Evolutionary conservation across 2,113 vertebrate species (phyloP), one percentile per base, ranked within the genome.

Genomic region (Paralichthys olivaceus): DNA sequence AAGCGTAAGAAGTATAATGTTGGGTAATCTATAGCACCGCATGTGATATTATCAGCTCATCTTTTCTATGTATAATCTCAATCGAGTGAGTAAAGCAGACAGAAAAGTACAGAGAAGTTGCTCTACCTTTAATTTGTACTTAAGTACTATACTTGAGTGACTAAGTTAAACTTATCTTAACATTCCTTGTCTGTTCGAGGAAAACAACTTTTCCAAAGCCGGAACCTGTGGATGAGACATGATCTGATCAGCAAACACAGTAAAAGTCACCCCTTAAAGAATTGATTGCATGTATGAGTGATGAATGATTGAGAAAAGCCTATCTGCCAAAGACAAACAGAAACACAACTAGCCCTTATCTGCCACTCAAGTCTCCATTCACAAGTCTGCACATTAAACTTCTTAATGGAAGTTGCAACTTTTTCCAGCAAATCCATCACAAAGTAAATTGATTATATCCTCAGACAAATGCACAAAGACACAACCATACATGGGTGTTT

Each of bases 251-350:
- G 34, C 17, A 51, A 4, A 51, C n/a, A 47, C 15, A 4, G 43
- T 47, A 11, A 43, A 43, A 9, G 3, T 11, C 14, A 9, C 14
- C 9, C 7, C 13, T 7, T 19, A 20, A 20, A 15, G 17, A 49
- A 49, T 6, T 19, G 57, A 56, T 29, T 51, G 34, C 45, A 17
- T 63, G 23, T 15, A n/a, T 80, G 71, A 80, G 51, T 85, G 55
- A 72, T 75, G 32, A 34, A 34, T 2, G 1, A 32, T 32, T 32
- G 7, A 32, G 7, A 32, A 32, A 32, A 67, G 14, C 0, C 25
- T 14, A 5, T 43, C 45, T 9, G 13, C 55, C 65, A 17, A 81
- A 37, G 19, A n/a, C 85, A 79, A 81, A 84, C 57, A 80, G 26
- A 79, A 69, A 68, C 17, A 40, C 28, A 23, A 32, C 0, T 29